Evolutionary conservation across 2,888 invertebrate species (phyloP).

Genomic region (Agrotis segetum): DNA sequence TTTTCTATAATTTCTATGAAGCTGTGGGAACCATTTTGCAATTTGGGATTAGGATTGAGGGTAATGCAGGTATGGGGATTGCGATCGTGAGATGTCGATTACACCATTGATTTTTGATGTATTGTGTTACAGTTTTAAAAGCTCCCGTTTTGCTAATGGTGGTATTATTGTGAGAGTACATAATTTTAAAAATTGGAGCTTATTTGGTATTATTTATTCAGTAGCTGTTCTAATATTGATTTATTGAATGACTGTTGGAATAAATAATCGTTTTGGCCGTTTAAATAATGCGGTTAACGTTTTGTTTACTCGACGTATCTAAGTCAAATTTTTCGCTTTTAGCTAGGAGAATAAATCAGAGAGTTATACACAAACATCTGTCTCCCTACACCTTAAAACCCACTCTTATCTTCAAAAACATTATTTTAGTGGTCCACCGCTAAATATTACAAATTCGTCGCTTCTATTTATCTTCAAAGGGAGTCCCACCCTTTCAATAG

Average conservation of each 20-base stretch:
- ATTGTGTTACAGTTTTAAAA: constrained; percentile 65
- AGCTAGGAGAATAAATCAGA: constrained; percentile 10
- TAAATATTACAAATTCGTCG: constrained; percentile 51
- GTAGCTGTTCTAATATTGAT: constrained; percentile 55
- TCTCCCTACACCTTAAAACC: neutral
- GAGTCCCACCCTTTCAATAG: constrained; percentile 57
- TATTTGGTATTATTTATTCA: constrained; percentile 53
- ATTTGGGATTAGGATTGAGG: constrained; percentile 77
- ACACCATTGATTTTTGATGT: constrained; percentile 59
- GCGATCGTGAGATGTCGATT: constrained; percentile 59
- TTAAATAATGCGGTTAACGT: constrained; percentile 16
- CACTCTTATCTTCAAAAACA: constrained; percentile 24
- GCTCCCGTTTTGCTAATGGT: constrained; percentile 52
- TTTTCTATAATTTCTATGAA: constrained; percentile 76
- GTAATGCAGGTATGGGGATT: constrained; percentile 59
- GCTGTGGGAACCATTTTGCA: constrained; percentile 80
- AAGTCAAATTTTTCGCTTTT: constrained; percentile 3
- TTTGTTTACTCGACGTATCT: constrained; percentile 3
- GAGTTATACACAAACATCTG: constrained; percentile 11
- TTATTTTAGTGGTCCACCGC: constrained; percentile 37
- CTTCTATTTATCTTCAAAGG: constrained; percentile 53
- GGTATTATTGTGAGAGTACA: constrained; percentile 41
- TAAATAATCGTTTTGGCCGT: constrained; percentile 31
- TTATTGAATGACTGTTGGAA: constrained; percentile 37
- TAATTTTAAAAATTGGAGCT: constrained; percentile 40